A percentile compares a stretch with the other conserved stretches of the same genome.
Conservation (phyloP, 2,888 invertebrate genomes). For the Harpagoxenus sublaevis region DNA sequence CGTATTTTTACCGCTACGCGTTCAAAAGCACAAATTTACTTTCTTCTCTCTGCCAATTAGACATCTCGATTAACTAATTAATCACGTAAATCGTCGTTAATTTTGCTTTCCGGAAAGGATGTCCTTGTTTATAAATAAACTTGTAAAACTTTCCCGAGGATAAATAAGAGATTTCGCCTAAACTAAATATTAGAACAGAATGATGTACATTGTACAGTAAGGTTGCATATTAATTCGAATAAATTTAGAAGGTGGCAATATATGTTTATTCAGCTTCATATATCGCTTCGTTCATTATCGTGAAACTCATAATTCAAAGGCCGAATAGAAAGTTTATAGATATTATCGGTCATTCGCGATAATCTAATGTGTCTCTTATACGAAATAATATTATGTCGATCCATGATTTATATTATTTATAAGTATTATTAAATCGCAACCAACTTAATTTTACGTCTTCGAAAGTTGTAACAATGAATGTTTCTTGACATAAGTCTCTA, state of each 20-base stretch:
- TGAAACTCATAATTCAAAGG: background rate
- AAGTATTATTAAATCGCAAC: background rate
- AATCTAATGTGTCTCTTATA: background rate
- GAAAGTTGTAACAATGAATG: conserved; percentile 14
- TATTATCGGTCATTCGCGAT: background rate
- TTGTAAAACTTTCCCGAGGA: background rate
- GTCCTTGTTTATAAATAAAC: background rate
- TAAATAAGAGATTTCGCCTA: conserved; percentile 6
- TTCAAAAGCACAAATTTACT: background rate
- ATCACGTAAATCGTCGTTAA: background rate
- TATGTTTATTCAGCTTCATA: background rate
- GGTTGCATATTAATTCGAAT: background rate
- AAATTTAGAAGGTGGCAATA: conserved; percentile 9
- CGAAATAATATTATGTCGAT: background rate
- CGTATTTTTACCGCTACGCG: background rate
- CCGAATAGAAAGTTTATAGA: conserved; percentile 17
- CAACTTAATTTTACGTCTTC: background rate
- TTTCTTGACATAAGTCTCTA: conserved; percentile 33
- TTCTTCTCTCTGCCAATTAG: background rate
- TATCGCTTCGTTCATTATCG: background rate
- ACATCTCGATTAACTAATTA: background rate
- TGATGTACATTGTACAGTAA: background rate
- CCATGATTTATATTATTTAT: conserved; percentile 8
- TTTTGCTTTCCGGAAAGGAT: background rate
- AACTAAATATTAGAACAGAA: background rate